Base-by-base conservation (phyloP, 2,888 invertebrate species). In the Orgyia antiqua region DNA sequence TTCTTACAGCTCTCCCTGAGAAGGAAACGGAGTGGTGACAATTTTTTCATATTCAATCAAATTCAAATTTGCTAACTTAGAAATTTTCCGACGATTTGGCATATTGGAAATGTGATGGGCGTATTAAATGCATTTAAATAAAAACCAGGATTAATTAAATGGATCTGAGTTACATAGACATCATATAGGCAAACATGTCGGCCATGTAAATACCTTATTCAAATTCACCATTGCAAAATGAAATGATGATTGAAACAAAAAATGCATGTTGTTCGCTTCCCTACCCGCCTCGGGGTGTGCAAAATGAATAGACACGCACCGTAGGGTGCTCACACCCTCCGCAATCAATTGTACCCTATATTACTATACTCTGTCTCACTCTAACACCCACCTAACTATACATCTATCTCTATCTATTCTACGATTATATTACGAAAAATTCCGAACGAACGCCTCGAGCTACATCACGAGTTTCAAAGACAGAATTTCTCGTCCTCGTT, bases 151-250 rank as follows among this genome's bases (percentile, higher is more conserved):
- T n/a, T n/a, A n/a, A n/a, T n/a, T n/a, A n/a, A n/a, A n/a, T n/a
- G n/a, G n/a, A n/a, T n/a, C n/a, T n/a, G n/a, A n/a, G n/a, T n/a
- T n/a, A n/a, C n/a, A n/a, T n/a, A n/a, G n/a, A n/a, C n/a, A n/a
- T n/a, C n/a, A n/a, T n/a, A n/a, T n/a, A n/a, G n/a, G 57, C 56
- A 66, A 73, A 69, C 51, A 76, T 69, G 68, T 67, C 71, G 51
- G 71, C 76, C 77, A 79, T 80, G 72, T 79, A 75, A 74, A 75
- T 76, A 69, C 61, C 65, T 64, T 74, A 83, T 82, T 79, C 65
- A 79, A 79, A 78, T 76, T 68, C 78, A 66, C 80, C 78, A 82
- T 80, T 68, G 80, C 83, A 48, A 80, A 80, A 83, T 83, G 79
- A 79, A 86, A 82, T 79, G 79, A 65, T 72, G 71, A 70, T 62